Percentiles rank a stretch among this genome's conserved stretches.
phyloP scores from a whole-genome alignment of 2,888 invertebrate species.

The Coremacera marginata region DNA sequence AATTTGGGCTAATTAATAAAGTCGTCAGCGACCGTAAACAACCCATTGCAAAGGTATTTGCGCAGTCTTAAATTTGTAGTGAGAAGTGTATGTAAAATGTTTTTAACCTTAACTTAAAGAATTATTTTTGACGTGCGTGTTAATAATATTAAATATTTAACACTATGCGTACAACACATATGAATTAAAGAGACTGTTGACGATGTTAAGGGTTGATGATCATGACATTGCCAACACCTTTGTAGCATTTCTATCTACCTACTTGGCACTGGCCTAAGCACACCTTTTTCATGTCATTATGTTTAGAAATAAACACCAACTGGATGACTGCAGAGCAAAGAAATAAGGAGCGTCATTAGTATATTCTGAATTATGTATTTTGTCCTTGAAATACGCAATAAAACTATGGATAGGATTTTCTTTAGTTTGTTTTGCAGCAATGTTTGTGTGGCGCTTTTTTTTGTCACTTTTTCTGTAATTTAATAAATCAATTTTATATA shows the following conservation, averaged over 20 bases:
- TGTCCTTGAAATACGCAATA: too few species aligned
- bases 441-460: too few species aligned
- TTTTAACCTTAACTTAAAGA: not conserved
- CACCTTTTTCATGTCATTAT: constrained; percentile 23
- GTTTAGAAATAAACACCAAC: not conserved
- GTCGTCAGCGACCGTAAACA: not conserved
- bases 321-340: not conserved
- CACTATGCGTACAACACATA: not conserved
- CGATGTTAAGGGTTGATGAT: not conserved
- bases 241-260: not conserved
- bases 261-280: not conserved
- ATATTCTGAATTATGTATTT: not conserved
- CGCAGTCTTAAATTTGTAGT: not conserved
- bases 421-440: too few species aligned
- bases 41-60: not conserved
- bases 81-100: not conserved
- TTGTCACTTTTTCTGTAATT: too few species aligned
- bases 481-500: too few species aligned
- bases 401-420: too few species aligned
- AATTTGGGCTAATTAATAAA: constrained; percentile 4
- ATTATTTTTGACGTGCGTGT: not conserved
- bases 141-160: not conserved
- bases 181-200: not conserved
- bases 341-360: not conserved
- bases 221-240: constrained; percentile 14